Evolutionary conservation across 2,113 vertebrate genomes (phyloP).

Genomic region (Procapra przewalskii): DNA sequence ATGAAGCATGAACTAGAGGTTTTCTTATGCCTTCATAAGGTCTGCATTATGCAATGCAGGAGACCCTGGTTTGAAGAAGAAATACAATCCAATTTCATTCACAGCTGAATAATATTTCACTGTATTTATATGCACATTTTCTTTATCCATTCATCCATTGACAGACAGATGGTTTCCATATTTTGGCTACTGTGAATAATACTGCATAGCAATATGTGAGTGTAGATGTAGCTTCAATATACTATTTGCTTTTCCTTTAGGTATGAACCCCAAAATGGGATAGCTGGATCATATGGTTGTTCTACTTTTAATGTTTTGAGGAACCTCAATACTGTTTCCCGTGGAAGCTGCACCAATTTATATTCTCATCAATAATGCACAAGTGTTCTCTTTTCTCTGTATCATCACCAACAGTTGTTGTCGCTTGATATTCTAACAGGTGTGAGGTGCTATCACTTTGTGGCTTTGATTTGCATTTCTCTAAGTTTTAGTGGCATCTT

Average conservation of each 20-base stretch:
- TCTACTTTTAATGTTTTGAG: not conserved
- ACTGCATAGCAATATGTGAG: not conserved
- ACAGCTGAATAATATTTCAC: not conserved
- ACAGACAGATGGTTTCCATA: not conserved
- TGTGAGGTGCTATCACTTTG: not conserved
- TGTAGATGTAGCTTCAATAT: not conserved
- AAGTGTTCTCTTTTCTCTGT: not conserved
- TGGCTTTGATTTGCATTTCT: not conserved
- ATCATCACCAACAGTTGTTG: not conserved
- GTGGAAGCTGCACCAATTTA: not conserved
- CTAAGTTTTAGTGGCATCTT: not conserved
- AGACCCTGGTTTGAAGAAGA: accelerated
- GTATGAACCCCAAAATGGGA: not conserved
- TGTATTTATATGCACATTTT: not conserved
- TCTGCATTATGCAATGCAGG: not conserved
- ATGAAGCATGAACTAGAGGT: not conserved
- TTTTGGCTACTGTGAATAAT: not conserved
- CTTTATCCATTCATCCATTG: not conserved
- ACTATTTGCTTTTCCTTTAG: not conserved
- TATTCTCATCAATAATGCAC: not conserved
- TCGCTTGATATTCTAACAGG: not conserved
- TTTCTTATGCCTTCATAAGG: not conserved
- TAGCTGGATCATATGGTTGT: not conserved
- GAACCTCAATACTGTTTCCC: not conserved
- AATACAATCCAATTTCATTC: not conserved